Conservation (phyloP, 2,113 vertebrate genomes). For the zebrafish (Danio rerio) region DNA sequence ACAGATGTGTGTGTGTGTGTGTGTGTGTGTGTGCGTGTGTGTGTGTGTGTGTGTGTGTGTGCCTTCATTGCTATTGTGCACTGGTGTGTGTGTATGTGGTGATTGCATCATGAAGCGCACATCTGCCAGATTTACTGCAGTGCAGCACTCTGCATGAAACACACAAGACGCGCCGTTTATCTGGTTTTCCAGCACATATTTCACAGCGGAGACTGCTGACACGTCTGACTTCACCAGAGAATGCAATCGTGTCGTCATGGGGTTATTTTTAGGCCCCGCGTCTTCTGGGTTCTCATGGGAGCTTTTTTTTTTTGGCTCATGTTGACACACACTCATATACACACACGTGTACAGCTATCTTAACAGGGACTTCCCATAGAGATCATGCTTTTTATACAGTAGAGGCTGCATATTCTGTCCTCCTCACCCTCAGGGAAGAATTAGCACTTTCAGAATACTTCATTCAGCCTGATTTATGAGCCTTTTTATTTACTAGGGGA, state of each 20-base stretch:
- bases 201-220: slow-evolving; percentile 27
- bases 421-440: no score
- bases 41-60: slow-evolving; percentile 39
- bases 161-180: slow-evolving; percentile 55
- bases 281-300: background rate
- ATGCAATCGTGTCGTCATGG: background rate
- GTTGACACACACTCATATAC: background rate
- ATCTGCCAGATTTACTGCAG: slow-evolving; percentile 40
- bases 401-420: no score
- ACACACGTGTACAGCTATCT: no score
- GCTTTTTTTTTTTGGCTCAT: background rate
- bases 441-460: no score
- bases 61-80: slow-evolving; percentile 36
- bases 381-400: no score
- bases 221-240: slow-evolving; percentile 4
- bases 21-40: no score
- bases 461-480: no score
- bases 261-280: background rate
- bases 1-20: slow-evolving; percentile 60
- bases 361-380: no score
- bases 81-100: slow-evolving; percentile 32
- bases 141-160: slow-evolving; percentile 59
- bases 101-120: slow-evolving; percentile 56
- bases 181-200: slow-evolving; percentile 17
- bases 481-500: no score